These are phyloP conservation scores for Dasypus novemcinctus DNA, from an alignment of 2,113 vertebrate species.

Conservation along the genomic window DNA sequence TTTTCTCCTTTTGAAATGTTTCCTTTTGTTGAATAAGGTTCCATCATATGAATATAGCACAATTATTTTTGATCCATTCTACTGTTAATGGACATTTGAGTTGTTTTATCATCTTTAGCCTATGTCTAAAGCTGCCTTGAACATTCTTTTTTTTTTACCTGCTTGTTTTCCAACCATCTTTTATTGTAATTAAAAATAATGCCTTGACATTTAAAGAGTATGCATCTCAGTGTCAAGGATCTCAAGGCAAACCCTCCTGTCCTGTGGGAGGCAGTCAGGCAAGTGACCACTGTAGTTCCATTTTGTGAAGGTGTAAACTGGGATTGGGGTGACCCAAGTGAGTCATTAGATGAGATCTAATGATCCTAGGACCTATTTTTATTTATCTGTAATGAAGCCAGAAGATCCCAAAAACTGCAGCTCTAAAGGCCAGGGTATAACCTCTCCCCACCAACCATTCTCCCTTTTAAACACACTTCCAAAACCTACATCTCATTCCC, in stretches of 20 bases:
- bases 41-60: not conserved
- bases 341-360: accelerated
- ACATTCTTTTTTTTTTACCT: not conserved
- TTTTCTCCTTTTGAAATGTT: not conserved
- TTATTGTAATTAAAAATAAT: not conserved
- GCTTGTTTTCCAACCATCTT: not conserved
- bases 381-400: not conserved
- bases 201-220: not conserved
- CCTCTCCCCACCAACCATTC: too few relatives aligned
- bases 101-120: not conserved
- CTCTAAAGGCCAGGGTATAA: too few relatives aligned
- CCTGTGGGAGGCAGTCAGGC: not conserved
- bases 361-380: not conserved
- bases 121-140: not conserved
- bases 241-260: not conserved
- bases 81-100: not conserved
- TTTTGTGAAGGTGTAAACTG: not conserved
- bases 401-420: accelerated
- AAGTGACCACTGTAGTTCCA: accelerated
- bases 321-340: not conserved
- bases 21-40: not conserved
- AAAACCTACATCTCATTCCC: too few relatives aligned
- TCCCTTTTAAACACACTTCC: too few relatives aligned
- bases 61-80: not conserved
- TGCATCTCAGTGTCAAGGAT: not conserved